Evolutionary conservation across 2,113 vertebrate species (phyloP), one percentile per base, ranked within the genome.

Genomic region (Potamarius usumacintae): DNA sequence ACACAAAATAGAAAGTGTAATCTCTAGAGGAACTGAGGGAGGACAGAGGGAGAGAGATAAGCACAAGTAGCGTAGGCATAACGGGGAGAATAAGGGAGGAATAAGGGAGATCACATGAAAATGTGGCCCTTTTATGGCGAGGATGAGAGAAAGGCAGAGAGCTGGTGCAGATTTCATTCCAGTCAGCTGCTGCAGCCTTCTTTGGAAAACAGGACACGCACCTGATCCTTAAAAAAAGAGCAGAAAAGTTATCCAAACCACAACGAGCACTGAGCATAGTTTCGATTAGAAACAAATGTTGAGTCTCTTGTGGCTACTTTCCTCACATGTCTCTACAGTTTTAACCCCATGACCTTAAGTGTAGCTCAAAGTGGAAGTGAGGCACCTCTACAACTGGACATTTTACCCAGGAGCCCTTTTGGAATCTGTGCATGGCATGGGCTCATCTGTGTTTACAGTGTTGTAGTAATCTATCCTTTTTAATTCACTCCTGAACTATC

Each of bases 191-290:
- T 77, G 27, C 87, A 88, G 69, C 81, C 34, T 86, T 88, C 74
- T 91, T 87, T 92, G 60, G 88, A 88, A 92, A 93, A 69, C 91
- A 87, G 90, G 91, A 89, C 92, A 92, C 48, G 27, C 62, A 55
- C 76, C 85, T 88, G 88, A 67, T 83, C 42, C 71, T 69, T 52
- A 85, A 83, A 74, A 81, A 85, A 86, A 62, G 42, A 85, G 72
- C 57, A 3, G 30, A 90, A 81, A 90, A 83, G 86, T 86, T 90
- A 82, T 91, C 87, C 81, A 88, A 92, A 82, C 62, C 65, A 65
- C 71, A 50, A 57, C 2, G 81, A 92, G 83, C 27, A 82, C 52
- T 42, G 63, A 71, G 14, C 88, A 90, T 48, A 60, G 76, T 14
- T 53, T 88, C 85, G 53, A 80, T 82, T 87, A 81, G 82, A 89